These are phyloP conservation scores for Automeris io DNA, from an alignment of 2,888 invertebrate species.

Conservation along the genomic window DNA sequence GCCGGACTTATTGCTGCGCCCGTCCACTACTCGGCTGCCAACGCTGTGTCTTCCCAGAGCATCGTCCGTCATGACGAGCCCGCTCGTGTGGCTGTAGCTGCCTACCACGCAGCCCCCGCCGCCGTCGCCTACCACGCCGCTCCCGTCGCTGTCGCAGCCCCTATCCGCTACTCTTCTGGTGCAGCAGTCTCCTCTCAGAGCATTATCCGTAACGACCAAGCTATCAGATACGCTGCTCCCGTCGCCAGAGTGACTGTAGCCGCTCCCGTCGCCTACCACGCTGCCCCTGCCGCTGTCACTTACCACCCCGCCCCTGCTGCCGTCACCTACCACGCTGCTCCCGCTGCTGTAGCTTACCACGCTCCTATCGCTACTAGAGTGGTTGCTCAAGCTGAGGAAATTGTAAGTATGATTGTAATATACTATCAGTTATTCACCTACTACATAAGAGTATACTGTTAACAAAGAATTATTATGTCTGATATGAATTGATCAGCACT, in stretches of 20 bases:
- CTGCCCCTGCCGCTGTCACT: conserved; percentile 17
- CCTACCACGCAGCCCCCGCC: conserved; percentile 18
- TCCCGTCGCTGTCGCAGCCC: conserved; percentile 20
- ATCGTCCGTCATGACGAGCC: conserved; percentile 33
- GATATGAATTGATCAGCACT: too few species aligned
- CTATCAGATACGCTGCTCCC: conserved; percentile 11
- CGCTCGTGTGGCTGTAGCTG: conserved; percentile 14
- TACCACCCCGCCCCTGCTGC: conserved; percentile 24
- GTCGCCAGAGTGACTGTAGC: conserved; percentile 26
- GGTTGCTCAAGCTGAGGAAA: conserved; percentile 12
- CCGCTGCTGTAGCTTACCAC: conserved; percentile 19
- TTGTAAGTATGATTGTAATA: too few species aligned
- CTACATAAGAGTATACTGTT: too few species aligned
- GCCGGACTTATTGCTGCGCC: conserved; percentile 45
- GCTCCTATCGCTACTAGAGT: too few species aligned
- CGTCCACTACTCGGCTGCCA: conserved; percentile 37
- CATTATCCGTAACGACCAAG: conserved; percentile 50
- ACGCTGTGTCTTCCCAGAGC: conserved; percentile 40
- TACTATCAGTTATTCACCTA: too few species aligned
- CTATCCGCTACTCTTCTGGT: conserved; percentile 51
- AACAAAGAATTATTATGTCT: too few species aligned
- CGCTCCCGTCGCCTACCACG: conserved; percentile 31
- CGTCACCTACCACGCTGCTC: conserved; percentile 27
- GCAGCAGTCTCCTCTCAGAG: conserved; percentile 51
- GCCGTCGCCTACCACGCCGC: conserved; percentile 19